Evolutionary conservation across 2,113 vertebrate genomes (phyloP).

Genomic region (Triplophysa tibetana): DNA sequence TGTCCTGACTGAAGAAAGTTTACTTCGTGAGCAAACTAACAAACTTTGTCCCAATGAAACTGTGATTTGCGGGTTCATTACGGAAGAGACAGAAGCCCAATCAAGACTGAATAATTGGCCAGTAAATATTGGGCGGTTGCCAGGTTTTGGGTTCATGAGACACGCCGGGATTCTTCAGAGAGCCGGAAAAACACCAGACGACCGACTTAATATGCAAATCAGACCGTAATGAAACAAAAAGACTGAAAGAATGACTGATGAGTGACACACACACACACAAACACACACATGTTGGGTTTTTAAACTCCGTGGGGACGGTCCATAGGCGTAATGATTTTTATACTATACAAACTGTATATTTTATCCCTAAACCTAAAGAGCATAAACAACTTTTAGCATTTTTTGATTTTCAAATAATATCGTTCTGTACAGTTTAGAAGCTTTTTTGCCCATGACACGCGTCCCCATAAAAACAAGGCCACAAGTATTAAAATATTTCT

Average conservation of each 20-base stretch:
- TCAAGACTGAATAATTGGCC: constrained; percentile 35
- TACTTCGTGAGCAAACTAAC: not conserved
- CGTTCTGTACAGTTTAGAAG: no score
- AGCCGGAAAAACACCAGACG: constrained; percentile 11
- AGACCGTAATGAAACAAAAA: constrained; percentile 63
- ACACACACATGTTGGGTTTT: no score
- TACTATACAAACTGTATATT: no score
- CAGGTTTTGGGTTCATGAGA: constrained; percentile 54
- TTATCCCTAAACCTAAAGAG: no score
- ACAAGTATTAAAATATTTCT: no score
- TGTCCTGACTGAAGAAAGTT: not conserved
- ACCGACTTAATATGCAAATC: constrained; percentile 60
- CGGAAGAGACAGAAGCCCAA: constrained; percentile 23
- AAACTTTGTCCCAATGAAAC: constrained; percentile 14
- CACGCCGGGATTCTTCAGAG: constrained; percentile 14
- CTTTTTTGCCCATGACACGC: no score
- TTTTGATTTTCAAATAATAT: no score
- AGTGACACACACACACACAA: not conserved
- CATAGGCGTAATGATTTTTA: no score
- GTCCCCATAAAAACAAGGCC: no score
- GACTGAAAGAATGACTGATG: constrained; percentile 18
- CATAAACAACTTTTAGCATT: no score
- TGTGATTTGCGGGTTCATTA: constrained; percentile 8
- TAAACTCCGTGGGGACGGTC: no score
- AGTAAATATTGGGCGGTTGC: constrained; percentile 58